These are phyloP conservation scores for Dryobotodes eremita DNA, from an alignment of 2,888 invertebrate species.

Conservation along the genomic window DNA sequence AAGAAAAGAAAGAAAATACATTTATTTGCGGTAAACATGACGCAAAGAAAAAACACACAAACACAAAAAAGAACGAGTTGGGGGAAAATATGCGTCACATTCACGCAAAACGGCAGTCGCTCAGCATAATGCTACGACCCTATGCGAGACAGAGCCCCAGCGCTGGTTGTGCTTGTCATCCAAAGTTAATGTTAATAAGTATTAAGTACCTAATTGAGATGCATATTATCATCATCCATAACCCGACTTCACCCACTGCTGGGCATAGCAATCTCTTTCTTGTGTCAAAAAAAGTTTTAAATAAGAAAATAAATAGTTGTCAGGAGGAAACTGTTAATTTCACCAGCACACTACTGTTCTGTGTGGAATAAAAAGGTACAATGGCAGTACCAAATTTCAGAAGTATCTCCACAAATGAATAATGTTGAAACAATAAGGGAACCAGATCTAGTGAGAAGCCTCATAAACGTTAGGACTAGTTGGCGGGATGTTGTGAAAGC, in stretches of 20 bases:
- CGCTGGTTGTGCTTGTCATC: not conserved
- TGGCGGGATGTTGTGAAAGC: slow-evolving; percentile 45
- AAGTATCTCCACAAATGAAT: slow-evolving; percentile 4
- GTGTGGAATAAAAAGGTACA: not conserved
- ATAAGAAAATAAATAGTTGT: not conserved
- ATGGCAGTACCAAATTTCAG: not conserved
- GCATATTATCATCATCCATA: too few species aligned
- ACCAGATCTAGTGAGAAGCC: slow-evolving; percentile 28
- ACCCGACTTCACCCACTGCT: too few species aligned
- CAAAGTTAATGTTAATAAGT: not conserved
- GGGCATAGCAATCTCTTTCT: too few species aligned
- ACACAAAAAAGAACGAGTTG: too few species aligned
- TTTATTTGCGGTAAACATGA: too few species aligned
- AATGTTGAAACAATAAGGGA: not conserved
- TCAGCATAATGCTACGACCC: too few species aligned
- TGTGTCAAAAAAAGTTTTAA: not conserved
- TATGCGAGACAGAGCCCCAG: too few species aligned
- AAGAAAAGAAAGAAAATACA: too few species aligned
- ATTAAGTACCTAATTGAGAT: not conserved
- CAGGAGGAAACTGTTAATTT: not conserved
- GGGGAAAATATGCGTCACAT: too few species aligned
- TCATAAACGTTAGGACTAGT: slow-evolving; percentile 2
- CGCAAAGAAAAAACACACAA: too few species aligned
- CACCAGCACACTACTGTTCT: not conserved
- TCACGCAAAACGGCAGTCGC: too few species aligned